Conservation (phyloP, 1,140 invertebrate genomes). For the Drosophila takahashii region DNA sequence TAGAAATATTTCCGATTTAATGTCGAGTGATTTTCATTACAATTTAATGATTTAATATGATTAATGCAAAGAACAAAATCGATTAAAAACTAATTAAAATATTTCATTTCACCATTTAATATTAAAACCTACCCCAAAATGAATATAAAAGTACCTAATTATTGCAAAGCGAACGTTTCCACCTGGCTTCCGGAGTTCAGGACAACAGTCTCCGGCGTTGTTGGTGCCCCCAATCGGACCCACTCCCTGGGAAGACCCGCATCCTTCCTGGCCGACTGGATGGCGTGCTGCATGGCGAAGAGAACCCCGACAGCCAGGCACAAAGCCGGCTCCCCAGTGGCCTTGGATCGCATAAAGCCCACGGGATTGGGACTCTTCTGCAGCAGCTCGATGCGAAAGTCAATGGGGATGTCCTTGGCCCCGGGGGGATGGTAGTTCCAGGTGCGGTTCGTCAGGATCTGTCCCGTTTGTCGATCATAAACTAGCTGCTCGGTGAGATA, state of each 20-base stretch:
- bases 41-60: too few species aligned
- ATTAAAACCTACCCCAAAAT: too few species aligned
- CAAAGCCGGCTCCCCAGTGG: conserved; percentile 92
- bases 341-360: conserved; percentile 92
- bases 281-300: conserved; percentile 90
- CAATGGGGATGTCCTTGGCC: conserved; percentile 92
- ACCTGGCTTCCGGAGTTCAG: conserved; percentile 64
- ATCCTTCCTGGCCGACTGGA: conserved; percentile 88
- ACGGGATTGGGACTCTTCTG: conserved; percentile 89
- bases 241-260: conserved; percentile 85
- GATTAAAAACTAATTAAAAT: too few species aligned
- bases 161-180: background rate
- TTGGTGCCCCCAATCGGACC: conserved; percentile 85
- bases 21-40: too few species aligned
- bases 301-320: conserved; percentile 88
- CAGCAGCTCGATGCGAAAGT: conserved; percentile 91
- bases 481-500: conserved; percentile 90
- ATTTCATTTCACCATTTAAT: too few species aligned
- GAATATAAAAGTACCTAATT: too few species aligned
- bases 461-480: conserved; percentile 88
- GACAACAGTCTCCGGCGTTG: conserved; percentile 84
- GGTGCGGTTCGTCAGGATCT: conserved; percentile 90
- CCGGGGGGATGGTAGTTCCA: conserved; percentile 93
- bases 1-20: too few species aligned
- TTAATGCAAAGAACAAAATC: too few species aligned